Base-by-base conservation (phyloP, 2,888 invertebrate genomes). In the Zaprionus obscuricornis region DNA sequence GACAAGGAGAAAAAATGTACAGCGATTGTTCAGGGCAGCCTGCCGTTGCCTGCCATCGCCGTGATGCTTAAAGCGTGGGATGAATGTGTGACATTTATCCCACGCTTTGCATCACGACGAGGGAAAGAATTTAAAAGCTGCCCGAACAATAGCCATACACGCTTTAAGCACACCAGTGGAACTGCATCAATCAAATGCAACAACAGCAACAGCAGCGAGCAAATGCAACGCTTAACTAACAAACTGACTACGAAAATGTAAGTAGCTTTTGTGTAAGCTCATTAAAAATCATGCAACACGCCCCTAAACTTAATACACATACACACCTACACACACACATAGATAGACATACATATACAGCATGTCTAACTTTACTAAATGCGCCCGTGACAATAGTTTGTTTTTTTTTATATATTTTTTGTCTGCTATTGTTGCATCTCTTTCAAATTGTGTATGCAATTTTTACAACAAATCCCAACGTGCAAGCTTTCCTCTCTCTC, bases 201-300 rank as follows among this genome's bases (percentile, higher is more conserved):
- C 39, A 57, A 57, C 34, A 26, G 43, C 50, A 60, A 45, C 50
- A n/a, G n/a, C n/a, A n/a, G n/a, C n/a, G n/a, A n/a, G n/a, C n/a
- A 56, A 64, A 56, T 66, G 70, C 43, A n/a, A n/a, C 51, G 50
- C 43, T 40, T 43, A 63, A 64, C 52, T 46, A 70, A 55, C 60
- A 18, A 49, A 64, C 46, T 13, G 54, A 46, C 60, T 52, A n/a
- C n/a, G n/a, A 58, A 51, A 66, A 74, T 56, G 76, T 45, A 79
- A 66, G 67, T 76, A 72, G 67, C 72, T 79, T 75, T 75, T 79
- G 77, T 72, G 81, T 60, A 59, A 72, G 73, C 85, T 78, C 85
- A 86, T 78, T 78, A 86, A 84, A 86, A 29, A n/a, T 10, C 16
- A 16, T 18, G 20, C 37, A 26, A 43, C 70, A 69, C 64, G 33